phyloP scores from a whole-genome alignment of 2,797 vertebrate species.

The Tenualosa ilisha region DNA sequence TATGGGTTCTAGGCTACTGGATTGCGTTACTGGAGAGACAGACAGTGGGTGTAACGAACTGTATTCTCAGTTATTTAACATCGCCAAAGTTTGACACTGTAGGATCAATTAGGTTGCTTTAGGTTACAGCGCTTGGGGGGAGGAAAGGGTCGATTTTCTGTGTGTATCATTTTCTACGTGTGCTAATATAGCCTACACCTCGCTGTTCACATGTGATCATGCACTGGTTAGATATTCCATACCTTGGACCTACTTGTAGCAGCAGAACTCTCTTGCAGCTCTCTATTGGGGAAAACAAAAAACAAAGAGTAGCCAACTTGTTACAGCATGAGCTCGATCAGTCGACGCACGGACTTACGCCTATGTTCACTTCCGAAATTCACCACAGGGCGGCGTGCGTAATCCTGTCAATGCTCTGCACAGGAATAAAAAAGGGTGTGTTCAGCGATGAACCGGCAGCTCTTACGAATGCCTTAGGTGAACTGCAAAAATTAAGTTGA shows the following conservation, averaged over 20 bases:
- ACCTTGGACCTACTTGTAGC: no score
- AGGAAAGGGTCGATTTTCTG: no score
- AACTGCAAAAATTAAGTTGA: not conserved
- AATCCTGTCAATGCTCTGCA: not conserved
- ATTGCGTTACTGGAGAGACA: slow-evolving; percentile 24
- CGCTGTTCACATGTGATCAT: not conserved
- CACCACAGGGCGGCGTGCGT: slow-evolving; percentile 44
- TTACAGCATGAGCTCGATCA: no score
- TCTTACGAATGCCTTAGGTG: not conserved
- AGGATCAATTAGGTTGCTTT: not conserved
- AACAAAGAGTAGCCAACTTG: no score
- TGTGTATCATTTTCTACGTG: not conserved
- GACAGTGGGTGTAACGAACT: not conserved
- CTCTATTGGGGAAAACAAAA: no score
- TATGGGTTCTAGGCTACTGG: not conserved
- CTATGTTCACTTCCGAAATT: not conserved
- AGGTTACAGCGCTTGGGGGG: not conserved
- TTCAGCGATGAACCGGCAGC: not conserved
- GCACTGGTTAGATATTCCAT: no score
- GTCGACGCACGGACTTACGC: no score
- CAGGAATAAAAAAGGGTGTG: slow-evolving; percentile 47
- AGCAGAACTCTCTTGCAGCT: no score
- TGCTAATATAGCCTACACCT: no score
- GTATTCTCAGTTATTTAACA: not conserved
- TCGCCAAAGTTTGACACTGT: not conserved